Base-by-base conservation (phyloP, 1,140 invertebrate species). In the Philotrypesis tridentata region DNA sequence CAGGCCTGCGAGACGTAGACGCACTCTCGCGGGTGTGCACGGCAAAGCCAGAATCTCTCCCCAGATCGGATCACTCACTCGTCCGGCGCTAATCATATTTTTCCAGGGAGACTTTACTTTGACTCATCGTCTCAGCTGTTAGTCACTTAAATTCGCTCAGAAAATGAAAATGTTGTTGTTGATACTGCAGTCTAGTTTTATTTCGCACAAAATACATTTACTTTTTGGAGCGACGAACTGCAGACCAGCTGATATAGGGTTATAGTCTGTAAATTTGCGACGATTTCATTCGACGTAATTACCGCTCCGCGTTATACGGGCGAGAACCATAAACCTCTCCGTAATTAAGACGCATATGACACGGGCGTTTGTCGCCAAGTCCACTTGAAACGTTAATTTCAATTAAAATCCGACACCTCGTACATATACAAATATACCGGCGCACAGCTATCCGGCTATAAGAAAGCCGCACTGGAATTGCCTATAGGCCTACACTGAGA, bases 51-150 rank as follows among this genome's bases (percentile, higher is more conserved):
- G 65, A 48, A 23, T 65, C 11, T 8, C 33, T 48, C 63, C 14
- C 21, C n/a, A n/a, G 4, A 23, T 17, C 61, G 67, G 23, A 11
- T 6, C 5, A n/a, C 7, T 2, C 37, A 12, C 9, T 48, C 43
- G 12, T 17, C 5, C 17, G 5, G 71, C 63, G 29, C 61, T 80
- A 80, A 80, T 80, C 60, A 80, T 65, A 80, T 80, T 80, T 67
- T 48, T 17, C 43, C 43, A 3, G 43, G 43, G 43, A 48, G n/a
- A n/a, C n/a, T n/a, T n/a, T n/a, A n/a, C n/a, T n/a, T n/a, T n/a
- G n/a, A n/a, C n/a, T n/a, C n/a, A n/a, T n/a, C n/a, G n/a, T n/a
- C n/a, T n/a, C n/a, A n/a, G n/a, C n/a, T n/a, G n/a, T n/a, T n/a
- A n/a, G n/a, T n/a, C n/a, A n/a, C n/a, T n/a, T n/a, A n/a, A n/a